Evolutionary conservation across 1,140 invertebrate genomes (phyloP), one percentile per base, ranked within the genome.

Genomic region (Acyrthosiphon pisum): DNA sequence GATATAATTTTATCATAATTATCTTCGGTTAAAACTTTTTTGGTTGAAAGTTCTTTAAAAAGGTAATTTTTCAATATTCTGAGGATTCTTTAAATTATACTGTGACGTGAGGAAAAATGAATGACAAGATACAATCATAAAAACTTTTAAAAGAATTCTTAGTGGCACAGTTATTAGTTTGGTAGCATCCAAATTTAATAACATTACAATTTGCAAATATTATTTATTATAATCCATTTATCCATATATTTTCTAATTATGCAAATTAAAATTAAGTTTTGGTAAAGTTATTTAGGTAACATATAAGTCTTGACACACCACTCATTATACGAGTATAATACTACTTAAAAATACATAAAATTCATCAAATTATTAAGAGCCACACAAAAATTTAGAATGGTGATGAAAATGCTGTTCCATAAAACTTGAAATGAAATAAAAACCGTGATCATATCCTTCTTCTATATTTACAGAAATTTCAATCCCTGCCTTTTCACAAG

Each of bases 401-500:
- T 98, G 98, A 94, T 97, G 96, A 94, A 99, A 97, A 95, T 99
- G 99, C 94, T 99, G 98, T 88, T 97, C 97, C 83, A 99, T 97
- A 95, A 99, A 99, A 0, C 98, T 97, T 6, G 98, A 96, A 94
- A 99, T 98, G 94, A 99, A 99, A 95, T 97, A 99, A 94, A 99
- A 99, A 90, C 98, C 98, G 95, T 99, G 99, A 95, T 99, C 99
- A 95, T 99, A 99, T 44, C 94, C 94, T 22, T 94, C 94, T 76
- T 94, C 53, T 41, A 90, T 84, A 26, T 93, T 93, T 26, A 98
- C 96, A 90, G 97, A 96, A 0, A 98, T 95, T 14, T 56, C 8
- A 50, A 97, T 96, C 3, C 98, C 95, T 68, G 96, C 96, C 94
- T 97, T 96, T 93, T 97, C 96, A 94, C 97, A 97, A 30, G 97